Evolutionary conservation across 2,113 vertebrate species (phyloP).

Genomic region (Cervus canadensis): DNA sequence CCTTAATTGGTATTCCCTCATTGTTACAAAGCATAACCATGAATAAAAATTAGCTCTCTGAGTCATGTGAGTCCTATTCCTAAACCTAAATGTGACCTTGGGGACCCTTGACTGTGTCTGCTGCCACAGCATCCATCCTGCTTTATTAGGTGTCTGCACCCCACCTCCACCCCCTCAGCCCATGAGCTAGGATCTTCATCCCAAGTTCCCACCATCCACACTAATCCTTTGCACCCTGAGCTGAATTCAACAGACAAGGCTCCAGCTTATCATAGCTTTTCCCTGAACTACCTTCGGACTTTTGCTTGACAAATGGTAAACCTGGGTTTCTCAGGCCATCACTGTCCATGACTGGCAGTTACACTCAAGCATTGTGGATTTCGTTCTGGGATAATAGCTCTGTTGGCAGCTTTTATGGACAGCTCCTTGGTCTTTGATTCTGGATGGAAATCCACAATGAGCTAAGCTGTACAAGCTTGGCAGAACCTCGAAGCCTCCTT

Average conservation of each 20-base stretch:
- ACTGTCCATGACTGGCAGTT: rapidly evolving
- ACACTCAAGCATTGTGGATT: rapidly evolving
- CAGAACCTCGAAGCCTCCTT: background rate
- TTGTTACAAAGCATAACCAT: background rate
- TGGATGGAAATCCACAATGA: background rate
- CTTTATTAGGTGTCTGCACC: background rate
- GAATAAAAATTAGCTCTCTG: background rate
- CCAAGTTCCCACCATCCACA: background rate
- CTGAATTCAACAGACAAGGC: background rate
- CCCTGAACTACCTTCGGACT: background rate
- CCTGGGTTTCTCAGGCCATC: background rate
- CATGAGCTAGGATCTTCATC: background rate
- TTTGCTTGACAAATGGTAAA: background rate
- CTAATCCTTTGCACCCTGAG: background rate
- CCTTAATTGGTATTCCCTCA: background rate
- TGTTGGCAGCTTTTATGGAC: background rate
- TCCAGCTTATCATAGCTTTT: background rate
- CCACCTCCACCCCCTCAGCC: background rate
- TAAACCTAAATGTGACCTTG: background rate
- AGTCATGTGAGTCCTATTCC: background rate
- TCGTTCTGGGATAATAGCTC: background rate
- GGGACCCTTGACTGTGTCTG: too few species aligned
- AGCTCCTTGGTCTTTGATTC: background rate
- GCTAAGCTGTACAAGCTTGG: background rate
- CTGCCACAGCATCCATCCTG: background rate